Evolutionary conservation across 2,113 vertebrate species (phyloP).

Genomic region (Silurus asotus): DNA sequence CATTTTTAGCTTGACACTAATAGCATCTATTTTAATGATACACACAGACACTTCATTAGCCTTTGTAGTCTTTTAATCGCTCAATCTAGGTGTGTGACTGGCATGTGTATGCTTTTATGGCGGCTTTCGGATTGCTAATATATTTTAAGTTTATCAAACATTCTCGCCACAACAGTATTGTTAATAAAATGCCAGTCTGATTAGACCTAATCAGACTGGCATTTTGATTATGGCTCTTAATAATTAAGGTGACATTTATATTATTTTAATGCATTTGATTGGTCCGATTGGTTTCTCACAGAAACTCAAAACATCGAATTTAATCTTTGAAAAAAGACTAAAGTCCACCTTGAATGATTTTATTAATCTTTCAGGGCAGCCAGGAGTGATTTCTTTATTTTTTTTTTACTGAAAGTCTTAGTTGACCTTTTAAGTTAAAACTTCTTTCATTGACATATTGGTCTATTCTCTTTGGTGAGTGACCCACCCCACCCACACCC

Average conservation of each 20-base stretch:
- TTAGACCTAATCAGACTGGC: constrained; percentile 15
- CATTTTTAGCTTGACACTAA: neutral
- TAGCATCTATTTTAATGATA: neutral
- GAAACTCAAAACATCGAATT: neutral
- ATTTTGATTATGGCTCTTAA: neutral
- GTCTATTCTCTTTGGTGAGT: neutral
- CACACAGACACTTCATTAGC: neutral
- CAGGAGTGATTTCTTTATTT: too few relatives aligned
- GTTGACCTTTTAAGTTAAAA: neutral
- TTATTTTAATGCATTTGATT: neutral
- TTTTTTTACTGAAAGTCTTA: neutral
- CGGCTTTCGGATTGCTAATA: neutral
- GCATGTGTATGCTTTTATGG: neutral
- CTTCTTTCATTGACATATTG: neutral
- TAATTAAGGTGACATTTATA: constrained; percentile 23
- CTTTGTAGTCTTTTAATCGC: neutral
- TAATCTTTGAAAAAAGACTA: neutral
- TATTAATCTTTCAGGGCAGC: neutral
- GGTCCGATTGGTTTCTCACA: neutral
- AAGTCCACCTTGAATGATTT: neutral
- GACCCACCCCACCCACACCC: too few relatives aligned
- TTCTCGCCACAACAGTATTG: neutral
- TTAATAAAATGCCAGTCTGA: constrained; percentile 18
- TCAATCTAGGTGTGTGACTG: neutral
- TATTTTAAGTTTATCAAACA: neutral